A percentile compares a stretch with the other conserved stretches of the same genome.
Evolutionary conservation across 2,113 vertebrate species (phyloP).

Genomic region (Poeciliopsis turrubarensis): DNA sequence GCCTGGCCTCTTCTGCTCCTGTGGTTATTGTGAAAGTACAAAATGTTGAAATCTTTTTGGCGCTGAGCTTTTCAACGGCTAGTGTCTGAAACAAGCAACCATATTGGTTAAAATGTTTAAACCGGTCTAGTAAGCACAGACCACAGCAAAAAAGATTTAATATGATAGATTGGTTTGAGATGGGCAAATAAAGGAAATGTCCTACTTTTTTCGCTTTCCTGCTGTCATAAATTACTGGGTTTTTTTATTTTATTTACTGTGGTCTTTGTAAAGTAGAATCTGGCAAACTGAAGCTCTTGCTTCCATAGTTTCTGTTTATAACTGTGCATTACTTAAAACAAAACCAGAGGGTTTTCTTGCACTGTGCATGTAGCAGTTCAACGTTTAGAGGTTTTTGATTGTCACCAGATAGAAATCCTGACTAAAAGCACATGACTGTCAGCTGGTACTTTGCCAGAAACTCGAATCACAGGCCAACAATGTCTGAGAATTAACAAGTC

Average conservation of each 20-base stretch:
- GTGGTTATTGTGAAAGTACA: constrained; percentile 26
- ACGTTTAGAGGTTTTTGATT: neutral
- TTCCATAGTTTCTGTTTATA: no score
- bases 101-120: no score
- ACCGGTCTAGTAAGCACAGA: no score
- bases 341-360: neutral
- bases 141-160: neutral
- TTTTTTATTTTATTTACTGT: no score
- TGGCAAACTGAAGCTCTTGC: no score
- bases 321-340: neutral
- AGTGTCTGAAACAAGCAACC: neutral
- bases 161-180: constrained; percentile 36
- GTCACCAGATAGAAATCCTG: neutral
- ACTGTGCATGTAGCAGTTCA: neutral
- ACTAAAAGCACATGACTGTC: neutral
- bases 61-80: neutral
- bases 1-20: neutral
- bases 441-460: neutral
- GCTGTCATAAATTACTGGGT: no score
- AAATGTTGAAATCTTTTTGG: constrained; percentile 1
- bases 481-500: no score
- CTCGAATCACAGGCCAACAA: neutral
- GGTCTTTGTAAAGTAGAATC: no score
- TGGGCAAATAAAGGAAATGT: neutral
- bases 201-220: neutral